Base-by-base conservation (phyloP, 1,140 invertebrate genomes). In the Bombus turneri region DNA sequence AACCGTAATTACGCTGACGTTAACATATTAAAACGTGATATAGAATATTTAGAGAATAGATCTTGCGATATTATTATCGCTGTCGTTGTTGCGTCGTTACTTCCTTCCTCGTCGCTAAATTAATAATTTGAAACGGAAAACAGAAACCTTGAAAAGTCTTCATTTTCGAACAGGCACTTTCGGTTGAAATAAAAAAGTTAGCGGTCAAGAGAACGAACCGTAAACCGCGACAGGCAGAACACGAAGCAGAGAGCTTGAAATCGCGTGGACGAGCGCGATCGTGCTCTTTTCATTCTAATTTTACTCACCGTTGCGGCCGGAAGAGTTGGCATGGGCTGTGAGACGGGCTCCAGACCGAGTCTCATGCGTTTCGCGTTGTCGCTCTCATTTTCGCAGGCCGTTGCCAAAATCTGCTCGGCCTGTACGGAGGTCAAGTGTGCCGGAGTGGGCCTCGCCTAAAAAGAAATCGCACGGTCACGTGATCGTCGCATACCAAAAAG, bases 291-390 rank as follows among this genome's bases (percentile, higher is more conserved):
- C 82, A 34, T 83, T 88, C 64, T 88, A 72, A 87, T 87, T 72
- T 82, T 88, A 93, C 94, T 95, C 91, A 95, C 95, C 86, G 96
- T 96, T 34, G 96, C 96, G 76, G 96, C 96, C 75, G 97, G 96
- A 81, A 97, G 95, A 84, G 97, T 96, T 87, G 97, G 97, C 96
- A 98, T 96, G 34, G 97, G 97, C 95, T 98, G 97, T 95, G 98
- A 97, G 94, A 99, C 97, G 66, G 98, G 99, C 94, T 99, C 98
- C 89, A 99, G 96, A 80, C 99, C 99, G 91, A 99, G 96, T 87
- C 98, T 96, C 98, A 99, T 99, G 91, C 98, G 96, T 95, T 99
- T 99, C 47, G 98, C 98, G 95, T 99, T 99, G 94, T 99, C 97
- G 94, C 98, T 98, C 95, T 99, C 99, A 94, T 99, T 99, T 95